Evolutionary conservation across 1,140 invertebrate species (phyloP).

Genomic region (Drosophila bocki): DNA sequence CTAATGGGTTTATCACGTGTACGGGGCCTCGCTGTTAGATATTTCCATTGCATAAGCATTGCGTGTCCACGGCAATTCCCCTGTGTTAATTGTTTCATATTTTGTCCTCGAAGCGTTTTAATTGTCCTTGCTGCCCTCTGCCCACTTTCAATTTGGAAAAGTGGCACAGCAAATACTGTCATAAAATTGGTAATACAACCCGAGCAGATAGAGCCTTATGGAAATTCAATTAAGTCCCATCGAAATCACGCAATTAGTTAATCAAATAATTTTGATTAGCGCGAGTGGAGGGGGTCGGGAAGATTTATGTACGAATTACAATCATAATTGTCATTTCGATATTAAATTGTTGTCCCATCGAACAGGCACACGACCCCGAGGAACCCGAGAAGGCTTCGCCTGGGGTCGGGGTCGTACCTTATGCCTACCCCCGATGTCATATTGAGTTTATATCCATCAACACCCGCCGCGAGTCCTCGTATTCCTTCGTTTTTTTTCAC

Average conservation of each 20-base stretch:
- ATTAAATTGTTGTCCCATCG: conserved; percentile 51
- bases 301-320: conserved; percentile 79
- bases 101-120: conserved; percentile 71
- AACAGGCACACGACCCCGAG: conserved; percentile 61
- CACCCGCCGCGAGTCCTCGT: conserved; percentile 40
- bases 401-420: conserved; percentile 9
- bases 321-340: conserved; percentile 73
- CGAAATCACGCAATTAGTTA: conserved; percentile 84
- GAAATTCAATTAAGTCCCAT: conserved; percentile 82
- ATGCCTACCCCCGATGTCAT: conserved; percentile 75
- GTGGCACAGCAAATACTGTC: conserved; percentile 62
- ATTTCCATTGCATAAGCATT: conserved; percentile 65
- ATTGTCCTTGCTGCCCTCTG: conserved; percentile 41
- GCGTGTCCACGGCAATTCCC: conserved; percentile 63
- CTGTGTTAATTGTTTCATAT: conserved; percentile 82
- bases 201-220: conserved; percentile 46
- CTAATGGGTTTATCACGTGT: conserved; percentile 72
- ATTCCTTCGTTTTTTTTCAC: conserved; percentile 57
- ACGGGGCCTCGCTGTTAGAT: neutral
- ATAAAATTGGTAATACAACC: conserved; percentile 50
- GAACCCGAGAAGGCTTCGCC: conserved; percentile 41
- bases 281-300: conserved; percentile 4
- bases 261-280: conserved; percentile 82
- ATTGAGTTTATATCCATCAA: conserved; percentile 78
- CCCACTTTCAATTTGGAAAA: conserved; percentile 75